phyloP scores from a whole-genome alignment of 2,797 vertebrate genomes.

The Epinephelus coioides region DNA sequence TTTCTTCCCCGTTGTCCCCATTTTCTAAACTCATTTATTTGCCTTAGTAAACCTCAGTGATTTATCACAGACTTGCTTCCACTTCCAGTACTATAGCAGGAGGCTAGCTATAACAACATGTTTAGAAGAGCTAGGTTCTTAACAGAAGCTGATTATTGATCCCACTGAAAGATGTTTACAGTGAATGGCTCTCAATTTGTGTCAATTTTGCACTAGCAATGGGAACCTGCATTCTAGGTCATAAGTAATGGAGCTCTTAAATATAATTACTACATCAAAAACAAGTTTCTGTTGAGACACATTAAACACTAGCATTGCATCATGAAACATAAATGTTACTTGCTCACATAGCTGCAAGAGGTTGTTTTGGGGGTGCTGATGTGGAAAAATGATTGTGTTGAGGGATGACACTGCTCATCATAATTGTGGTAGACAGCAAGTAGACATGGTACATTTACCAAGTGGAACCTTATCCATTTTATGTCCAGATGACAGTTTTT shows the following conservation, averaged over 20 bases:
- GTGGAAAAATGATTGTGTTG: constrained; percentile 66
- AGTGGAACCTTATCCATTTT: constrained; percentile 46
- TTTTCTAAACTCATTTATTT: constrained; percentile 64
- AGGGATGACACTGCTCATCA: constrained; percentile 51
- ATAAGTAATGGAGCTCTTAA: constrained; percentile 51
- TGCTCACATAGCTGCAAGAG: constrained; percentile 39
- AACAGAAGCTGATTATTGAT: constrained; percentile 54
- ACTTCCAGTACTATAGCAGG: constrained; percentile 20
- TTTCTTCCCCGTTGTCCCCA: constrained; percentile 61
- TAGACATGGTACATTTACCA: constrained; percentile 60
- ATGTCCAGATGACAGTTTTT: constrained; percentile 42
- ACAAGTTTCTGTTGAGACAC: constrained; percentile 35
- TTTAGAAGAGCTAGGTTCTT: constrained; percentile 40
- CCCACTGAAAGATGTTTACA: constrained; percentile 46
- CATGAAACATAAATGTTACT: constrained; percentile 59
- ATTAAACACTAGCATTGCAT: constrained; percentile 40
- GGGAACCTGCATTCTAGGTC: constrained; percentile 17
- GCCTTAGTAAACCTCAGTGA: constrained; percentile 55
- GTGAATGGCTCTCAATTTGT: constrained; percentile 39
- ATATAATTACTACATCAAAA: constrained; percentile 62
- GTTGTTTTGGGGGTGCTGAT: constrained; percentile 52
- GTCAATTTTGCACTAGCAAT: constrained; percentile 43
- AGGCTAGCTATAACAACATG: constrained; percentile 33
- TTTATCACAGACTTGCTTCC: constrained; percentile 58
- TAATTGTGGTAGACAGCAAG: constrained; percentile 54